Evolutionary conservation across 2,888 invertebrate genomes (phyloP), one percentile per base, ranked within the genome.

Genomic region (Tipula confusa): DNA sequence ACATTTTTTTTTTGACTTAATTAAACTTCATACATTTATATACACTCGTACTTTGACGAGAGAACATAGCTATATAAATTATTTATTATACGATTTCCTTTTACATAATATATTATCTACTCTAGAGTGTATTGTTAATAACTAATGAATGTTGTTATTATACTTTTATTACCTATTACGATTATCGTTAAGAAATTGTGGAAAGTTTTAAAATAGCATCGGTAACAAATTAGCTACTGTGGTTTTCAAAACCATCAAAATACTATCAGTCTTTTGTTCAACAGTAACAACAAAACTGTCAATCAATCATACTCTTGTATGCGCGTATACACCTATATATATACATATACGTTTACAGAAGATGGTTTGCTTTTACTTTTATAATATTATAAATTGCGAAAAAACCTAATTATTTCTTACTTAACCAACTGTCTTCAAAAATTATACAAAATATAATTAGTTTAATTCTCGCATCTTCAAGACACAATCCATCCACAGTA

Each of bases 321-420:
- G n/a, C n/a, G n/a, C n/a, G n/a, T n/a, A n/a, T n/a, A n/a, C n/a
- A n/a, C 7, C 33, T 33, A 6, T 36, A 36, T 9, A 36, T n/a
- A n/a, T 33, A 33, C 6, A 33, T 3, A 11, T 33, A 3, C 11
- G 11, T 33, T 1, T 33, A 33, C 33, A 6, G 11, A 33, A 6
- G 13, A 43, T 15, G 15, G 43, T 43, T 24, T 9, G 64, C 64
- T 64, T 64, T 64, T 24, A 64, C 64, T 64, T 64, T 64, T 64
- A 2, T 43, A n/a, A n/a, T n/a, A 15, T 15, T 43, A 43, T 43
- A 43, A 43, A 64, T 64, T 64, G 64, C 64, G 9, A 64, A 64
- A 43, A 43, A 64, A 64, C 24, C 64, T 64, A 64, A 64, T 64
- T 64, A 64, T 64, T 64, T 64, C 64, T 64, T 64, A 64, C 24